phyloP scores from a whole-genome alignment of 2,888 invertebrate genomes.

The Heliconius charithonia region DNA sequence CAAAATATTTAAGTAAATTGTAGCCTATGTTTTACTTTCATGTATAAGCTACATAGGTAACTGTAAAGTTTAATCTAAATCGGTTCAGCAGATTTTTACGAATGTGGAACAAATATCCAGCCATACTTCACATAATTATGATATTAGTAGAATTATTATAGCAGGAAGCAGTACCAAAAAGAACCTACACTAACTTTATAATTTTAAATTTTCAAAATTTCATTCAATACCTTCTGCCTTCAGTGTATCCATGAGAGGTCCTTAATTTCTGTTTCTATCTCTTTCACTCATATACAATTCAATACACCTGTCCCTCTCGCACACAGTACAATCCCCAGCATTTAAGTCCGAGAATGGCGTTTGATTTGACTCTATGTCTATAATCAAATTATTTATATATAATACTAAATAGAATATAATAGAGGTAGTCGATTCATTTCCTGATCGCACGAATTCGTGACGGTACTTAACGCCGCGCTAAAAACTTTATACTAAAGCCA shows the following conservation, averaged over 20 bases:
- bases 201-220: constrained; percentile 39
- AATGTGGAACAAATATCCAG: too few relatives aligned
- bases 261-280: constrained; percentile 70
- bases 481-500: too few relatives aligned
- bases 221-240: constrained; percentile 55
- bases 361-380: constrained; percentile 21
- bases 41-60: too few relatives aligned
- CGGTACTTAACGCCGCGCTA: background rate
- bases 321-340: constrained; percentile 59
- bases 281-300: constrained; percentile 51
- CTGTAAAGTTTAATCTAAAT: too few relatives aligned
- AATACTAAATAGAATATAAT: background rate
- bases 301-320: constrained; percentile 56
- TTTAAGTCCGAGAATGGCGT: constrained; percentile 51
- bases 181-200: background rate
- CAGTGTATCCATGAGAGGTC: constrained; percentile 57
- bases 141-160: background rate
- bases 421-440: constrained; percentile 1
- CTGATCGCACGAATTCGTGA: background rate
- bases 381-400: constrained; percentile 27
- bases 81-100: too few relatives aligned
- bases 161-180: too few relatives aligned
- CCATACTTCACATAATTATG: too few relatives aligned
- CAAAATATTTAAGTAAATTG: too few relatives aligned
- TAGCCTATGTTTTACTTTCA: too few relatives aligned